Base-by-base conservation (phyloP, 2,113 vertebrate species). In the Chitala chitala region DNA sequence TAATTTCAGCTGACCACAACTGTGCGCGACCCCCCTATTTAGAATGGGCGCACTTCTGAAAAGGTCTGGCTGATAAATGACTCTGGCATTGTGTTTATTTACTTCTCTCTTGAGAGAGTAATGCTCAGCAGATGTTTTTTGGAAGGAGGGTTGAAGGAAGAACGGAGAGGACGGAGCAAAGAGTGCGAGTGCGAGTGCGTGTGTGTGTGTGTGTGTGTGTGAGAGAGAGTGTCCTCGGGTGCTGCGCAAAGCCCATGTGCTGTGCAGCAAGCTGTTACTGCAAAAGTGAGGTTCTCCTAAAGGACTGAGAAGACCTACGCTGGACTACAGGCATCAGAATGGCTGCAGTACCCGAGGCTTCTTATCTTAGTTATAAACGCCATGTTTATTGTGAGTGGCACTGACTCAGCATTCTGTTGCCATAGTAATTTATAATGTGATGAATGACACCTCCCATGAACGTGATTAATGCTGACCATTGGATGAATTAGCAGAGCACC, bases 81-180 rank as follows among this genome's bases (percentile, higher is more conserved):
- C 64, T 33, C 42, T 17, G 51, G 2, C 24, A 26, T 40, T 42
- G 55, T 29, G 22, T 72, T 72, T 48, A 72, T 58, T 29, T 5
- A 13, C 70, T 59, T 68, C n/a, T 42, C 5, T 20, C 31, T 31
- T 24, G 15, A 3, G 15, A 9, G 42, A 1, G 38, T 72, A 55
- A 72, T 12, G 71, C 40, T 72, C 42, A 31, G 38, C 55, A 72
- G 38, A 44, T 44, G 53, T 26, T 59, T 12, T 24, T 68, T 38
- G 7, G 22, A 22, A 20, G 9, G 20, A 5, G 48, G 22, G 5
- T 46, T 12, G 44, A 3, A 38, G 17, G 31, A 61, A 61, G 38
- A 29, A 17, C 15, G 31, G 13, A 5, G 17, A 17, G 59, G 33
- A 20, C 38, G 59, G 31, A 8, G 33, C 33, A 17, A 1, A 20